Percentiles rank a stretch among this genome's conserved stretches.
phyloP scores from a whole-genome alignment of 2,797 vertebrate species.

The Urosaurus nigricauda region DNA sequence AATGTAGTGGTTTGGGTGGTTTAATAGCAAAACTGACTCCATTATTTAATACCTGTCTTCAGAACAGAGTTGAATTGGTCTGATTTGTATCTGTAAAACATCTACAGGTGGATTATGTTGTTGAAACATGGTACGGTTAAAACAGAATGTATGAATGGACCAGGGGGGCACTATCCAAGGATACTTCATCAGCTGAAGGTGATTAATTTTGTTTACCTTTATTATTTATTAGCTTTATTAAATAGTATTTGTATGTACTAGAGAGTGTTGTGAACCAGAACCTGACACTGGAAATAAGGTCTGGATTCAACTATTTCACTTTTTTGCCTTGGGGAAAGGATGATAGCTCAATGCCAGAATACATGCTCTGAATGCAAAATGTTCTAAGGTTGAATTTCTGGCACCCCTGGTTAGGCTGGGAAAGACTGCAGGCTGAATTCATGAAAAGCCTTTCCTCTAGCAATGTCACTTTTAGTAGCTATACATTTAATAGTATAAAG shows the following conservation, averaged over 20 bases:
- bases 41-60: conserved; percentile 30
- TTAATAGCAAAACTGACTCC: conserved; percentile 30
- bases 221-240: neutral
- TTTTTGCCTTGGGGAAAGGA: neutral
- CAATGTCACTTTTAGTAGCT: neutral
- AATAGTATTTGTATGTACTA: neutral
- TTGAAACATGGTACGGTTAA: conserved; percentile 31
- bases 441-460: neutral
- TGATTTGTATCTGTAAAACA: conserved; percentile 48
- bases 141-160: conserved; percentile 21
- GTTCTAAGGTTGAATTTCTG: neutral
- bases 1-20: conserved; percentile 16
- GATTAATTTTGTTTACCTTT: no score
- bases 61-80: conserved; percentile 1
- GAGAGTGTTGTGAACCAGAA: neutral
- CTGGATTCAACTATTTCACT: no score
- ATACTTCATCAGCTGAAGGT: neutral
- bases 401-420: neutral
- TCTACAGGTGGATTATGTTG: neutral
- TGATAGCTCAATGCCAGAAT: neutral
- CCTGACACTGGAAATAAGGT: neutral
- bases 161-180: neutral
- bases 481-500: neutral
- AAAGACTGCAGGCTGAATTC: neutral
- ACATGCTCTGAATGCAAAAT: neutral